Evolutionary conservation across 2,888 invertebrate species (phyloP), one percentile per base, ranked within the genome.

Genomic region (Diachrysia chrysitis): DNA sequence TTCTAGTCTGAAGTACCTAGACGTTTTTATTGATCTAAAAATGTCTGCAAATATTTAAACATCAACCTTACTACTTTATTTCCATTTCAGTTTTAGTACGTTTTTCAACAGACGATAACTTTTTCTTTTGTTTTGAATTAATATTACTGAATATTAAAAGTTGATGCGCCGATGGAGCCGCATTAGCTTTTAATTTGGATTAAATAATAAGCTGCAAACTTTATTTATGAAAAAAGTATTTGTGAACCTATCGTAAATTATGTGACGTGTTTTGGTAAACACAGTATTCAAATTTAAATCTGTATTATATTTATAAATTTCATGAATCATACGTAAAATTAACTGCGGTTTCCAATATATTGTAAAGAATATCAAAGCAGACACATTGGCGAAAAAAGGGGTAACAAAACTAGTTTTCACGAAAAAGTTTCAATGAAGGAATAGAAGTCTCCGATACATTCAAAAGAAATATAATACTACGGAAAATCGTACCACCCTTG

Each of bases 401-500:
- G 42, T 42, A n/a, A 42, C 42, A 42, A 42, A 37, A n/a, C 4
- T n/a, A n/a, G 6, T 42, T 42, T 42, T 42, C n/a, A n/a, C 12
- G 48, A 14, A 51, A 12, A 51, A 51, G 48, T 51, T 51, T 21
- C 19, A 51, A 51, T 14, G 12, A 51, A 21, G 19, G 21, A 9
- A 10, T 4, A 19, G 19, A 21, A 21, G 21, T 10, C n/a, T 51
- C 19, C 5, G 48, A 51, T 51, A 51, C 48, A 51, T 21, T 51
- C 21, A 21, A 21, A 51, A 51, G 19, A 12, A 54, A 56, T 79
- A 62, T 54, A 5, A 58, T 37, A 60, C 37, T 29, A 69, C 29
- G 48, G 35, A 48, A 78, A 66, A 62, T 63, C 54, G 58, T 25
- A 62, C 57, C 55, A 29, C 12, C 51, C n/a, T 65, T 61, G 46